Evolutionary conservation across 2,113 vertebrate species (phyloP).

Genomic region (Semnopithecus entellus): DNA sequence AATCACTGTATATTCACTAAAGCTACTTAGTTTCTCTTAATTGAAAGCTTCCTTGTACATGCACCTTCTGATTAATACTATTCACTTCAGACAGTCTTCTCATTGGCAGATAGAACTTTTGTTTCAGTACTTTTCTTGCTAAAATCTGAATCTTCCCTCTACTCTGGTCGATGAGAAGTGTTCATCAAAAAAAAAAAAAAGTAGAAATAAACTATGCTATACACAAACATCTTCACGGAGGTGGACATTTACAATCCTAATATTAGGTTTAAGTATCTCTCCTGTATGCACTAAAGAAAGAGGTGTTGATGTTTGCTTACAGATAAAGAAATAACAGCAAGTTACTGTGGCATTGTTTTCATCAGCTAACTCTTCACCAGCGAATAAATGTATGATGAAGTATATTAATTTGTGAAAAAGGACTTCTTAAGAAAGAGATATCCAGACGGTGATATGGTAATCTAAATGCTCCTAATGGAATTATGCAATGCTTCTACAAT

Average conservation of each 20-base stretch:
- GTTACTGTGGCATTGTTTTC: conserved; percentile 30
- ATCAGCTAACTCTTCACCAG: conserved; percentile 52
- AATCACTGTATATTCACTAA: conserved; percentile 59
- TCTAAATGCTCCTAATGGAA: conserved; percentile 76
- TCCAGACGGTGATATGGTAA: conserved; percentile 74
- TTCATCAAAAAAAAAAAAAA: conserved; percentile 24
- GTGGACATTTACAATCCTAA: conserved; percentile 44
- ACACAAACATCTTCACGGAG: neutral
- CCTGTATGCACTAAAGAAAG: conserved; percentile 26
- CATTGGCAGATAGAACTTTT: conserved; percentile 5
- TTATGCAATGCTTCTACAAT: conserved; percentile 62
- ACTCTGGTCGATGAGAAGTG: neutral
- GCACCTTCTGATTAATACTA: conserved; percentile 68
- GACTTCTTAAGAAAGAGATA: conserved; percentile 69
- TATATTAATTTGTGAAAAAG: conserved; percentile 74
- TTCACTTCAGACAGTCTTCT: conserved; percentile 49
- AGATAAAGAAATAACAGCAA: conserved; percentile 56
- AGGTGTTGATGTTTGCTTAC: conserved; percentile 9
- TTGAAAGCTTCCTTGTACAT: conserved; percentile 61
- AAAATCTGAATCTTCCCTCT: conserved; percentile 35
- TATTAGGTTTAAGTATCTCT: conserved; percentile 44
- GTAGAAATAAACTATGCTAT: neutral
- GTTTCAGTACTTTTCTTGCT: conserved; percentile 38
- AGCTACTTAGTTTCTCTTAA: conserved; percentile 60
- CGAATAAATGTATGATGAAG: conserved; percentile 70